Evolutionary conservation across 1,140 invertebrate species (phyloP).

Genomic region (Brachionus koreanus): DNA sequence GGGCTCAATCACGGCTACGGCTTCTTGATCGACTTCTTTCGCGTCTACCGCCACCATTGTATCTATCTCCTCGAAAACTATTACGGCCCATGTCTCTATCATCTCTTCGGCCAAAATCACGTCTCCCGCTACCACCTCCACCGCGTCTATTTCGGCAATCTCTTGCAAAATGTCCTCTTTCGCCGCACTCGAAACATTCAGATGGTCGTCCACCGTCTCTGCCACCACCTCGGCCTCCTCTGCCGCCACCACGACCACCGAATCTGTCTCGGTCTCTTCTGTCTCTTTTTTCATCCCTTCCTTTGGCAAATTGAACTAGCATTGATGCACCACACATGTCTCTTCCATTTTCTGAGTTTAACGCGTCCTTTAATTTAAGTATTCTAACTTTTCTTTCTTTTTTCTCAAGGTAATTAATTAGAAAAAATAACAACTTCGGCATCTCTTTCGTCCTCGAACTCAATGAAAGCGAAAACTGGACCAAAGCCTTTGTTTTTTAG

Average conservation of each 20-base stretch:
- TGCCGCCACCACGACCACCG: background rate
- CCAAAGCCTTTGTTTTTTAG: conserved; percentile 37
- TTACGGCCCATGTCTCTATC: conserved; percentile 14
- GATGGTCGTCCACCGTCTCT: conserved; percentile 17
- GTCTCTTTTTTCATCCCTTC: conserved; percentile 16
- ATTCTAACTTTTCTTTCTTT: conserved; percentile 13
- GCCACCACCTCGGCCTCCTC: background rate
- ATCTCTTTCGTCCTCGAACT: conserved; percentile 88
- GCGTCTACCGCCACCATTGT: background rate
- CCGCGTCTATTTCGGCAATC: conserved; percentile 32
- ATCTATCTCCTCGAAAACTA: background rate
- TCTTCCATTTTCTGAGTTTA: conserved; percentile 39
- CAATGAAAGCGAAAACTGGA: conserved; percentile 85
- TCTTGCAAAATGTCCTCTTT: conserved; percentile 38
- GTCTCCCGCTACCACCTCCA: background rate
- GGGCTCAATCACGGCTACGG: conserved; percentile 11
- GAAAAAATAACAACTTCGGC: conserved; percentile 73
- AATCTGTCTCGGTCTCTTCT: background rate
- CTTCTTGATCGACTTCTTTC: conserved; percentile 7
- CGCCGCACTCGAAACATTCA: conserved; percentile 41
- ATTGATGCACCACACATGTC: conserved; percentile 41
- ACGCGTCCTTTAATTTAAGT: conserved; percentile 33
- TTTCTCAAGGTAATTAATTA: background rate
- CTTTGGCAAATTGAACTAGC: conserved; percentile 42
- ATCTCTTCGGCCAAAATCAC: background rate